Conservation (phyloP, 2,113 vertebrate species). For the Alouatta palliata region DNA sequence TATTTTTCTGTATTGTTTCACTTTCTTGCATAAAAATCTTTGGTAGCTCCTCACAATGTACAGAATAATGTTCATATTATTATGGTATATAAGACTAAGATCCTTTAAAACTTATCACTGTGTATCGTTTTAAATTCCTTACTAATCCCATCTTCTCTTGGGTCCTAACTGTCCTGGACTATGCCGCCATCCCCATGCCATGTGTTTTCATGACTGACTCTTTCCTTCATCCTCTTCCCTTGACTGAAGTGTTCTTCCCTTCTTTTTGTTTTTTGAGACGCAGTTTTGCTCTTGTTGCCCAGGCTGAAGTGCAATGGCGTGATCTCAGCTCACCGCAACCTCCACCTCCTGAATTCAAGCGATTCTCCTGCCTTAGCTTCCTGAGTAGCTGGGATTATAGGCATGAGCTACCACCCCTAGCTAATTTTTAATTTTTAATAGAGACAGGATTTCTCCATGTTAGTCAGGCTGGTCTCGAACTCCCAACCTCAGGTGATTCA, state of each 20-base stretch:
- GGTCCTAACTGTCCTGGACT: neutral
- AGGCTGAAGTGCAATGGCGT: too few species aligned
- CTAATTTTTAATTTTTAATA: too few species aligned
- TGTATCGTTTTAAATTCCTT: neutral
- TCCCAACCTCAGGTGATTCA: too few species aligned
- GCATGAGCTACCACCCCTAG: too few species aligned
- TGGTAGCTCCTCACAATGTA: neutral
- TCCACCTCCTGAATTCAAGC: too few species aligned
- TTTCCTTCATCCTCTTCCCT: neutral
- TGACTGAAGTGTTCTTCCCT: neutral
- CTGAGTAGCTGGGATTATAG: too few species aligned
- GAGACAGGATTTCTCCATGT: too few species aligned
- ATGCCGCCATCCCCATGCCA: neutral
- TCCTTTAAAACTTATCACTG: neutral
- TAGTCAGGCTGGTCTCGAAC: too few species aligned
- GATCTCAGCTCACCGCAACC: too few species aligned
- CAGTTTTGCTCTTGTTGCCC: too few species aligned
- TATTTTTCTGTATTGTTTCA: neutral
- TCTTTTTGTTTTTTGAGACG: too few species aligned
- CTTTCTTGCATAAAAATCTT: conserved; percentile 14
- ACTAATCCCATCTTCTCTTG: neutral
- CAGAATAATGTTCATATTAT: neutral
- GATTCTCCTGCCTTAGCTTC: too few species aligned
- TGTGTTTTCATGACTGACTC: neutral
- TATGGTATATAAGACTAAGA: neutral